Conservation (phyloP, 2,888 invertebrate species). For the Camponotus fellah region DNA sequence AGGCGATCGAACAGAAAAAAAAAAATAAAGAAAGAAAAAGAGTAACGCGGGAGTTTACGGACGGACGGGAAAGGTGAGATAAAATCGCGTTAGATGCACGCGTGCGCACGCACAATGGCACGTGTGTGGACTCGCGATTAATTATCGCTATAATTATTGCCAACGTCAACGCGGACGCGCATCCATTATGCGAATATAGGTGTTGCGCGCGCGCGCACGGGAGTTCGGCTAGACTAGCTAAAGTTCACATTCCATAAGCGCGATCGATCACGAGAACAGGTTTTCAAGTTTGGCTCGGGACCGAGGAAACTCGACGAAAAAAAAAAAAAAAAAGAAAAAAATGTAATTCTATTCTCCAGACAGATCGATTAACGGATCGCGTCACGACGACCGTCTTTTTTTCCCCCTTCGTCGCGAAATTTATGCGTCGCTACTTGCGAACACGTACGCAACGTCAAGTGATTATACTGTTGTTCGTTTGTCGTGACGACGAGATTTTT, state of each 20-base stretch:
- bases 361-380: slow-evolving; percentile 47
- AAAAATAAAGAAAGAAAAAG: neutral
- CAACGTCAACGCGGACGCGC: slow-evolving; percentile 30
- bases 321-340: slow-evolving; percentile 44
- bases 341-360: slow-evolving; percentile 44
- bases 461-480: neutral
- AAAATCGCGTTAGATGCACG: slow-evolving; percentile 25
- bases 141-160: slow-evolving; percentile 41
- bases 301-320: neutral
- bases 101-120: slow-evolving; percentile 13
- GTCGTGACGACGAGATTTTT: neutral
- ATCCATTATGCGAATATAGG: slow-evolving; percentile 8
- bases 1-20: neutral
- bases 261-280: slow-evolving; percentile 63
- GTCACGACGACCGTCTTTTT: neutral
- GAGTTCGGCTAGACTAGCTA: slow-evolving; percentile 59
- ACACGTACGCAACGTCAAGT: slow-evolving; percentile 1
- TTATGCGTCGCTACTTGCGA: slow-evolving; percentile 12
- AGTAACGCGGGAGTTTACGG: slow-evolving; percentile 20
- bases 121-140: slow-evolving; percentile 30
- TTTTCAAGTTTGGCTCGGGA: slow-evolving; percentile 50
- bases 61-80: neutral
- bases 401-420: slow-evolving; percentile 1
- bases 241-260: slow-evolving; percentile 58
- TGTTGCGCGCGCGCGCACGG: neutral